A percentile compares a stretch with the other conserved stretches of the same genome.
phyloP scores from a whole-genome alignment of 2,797 vertebrate genomes.

The Arctocebus calabarensis region DNA sequence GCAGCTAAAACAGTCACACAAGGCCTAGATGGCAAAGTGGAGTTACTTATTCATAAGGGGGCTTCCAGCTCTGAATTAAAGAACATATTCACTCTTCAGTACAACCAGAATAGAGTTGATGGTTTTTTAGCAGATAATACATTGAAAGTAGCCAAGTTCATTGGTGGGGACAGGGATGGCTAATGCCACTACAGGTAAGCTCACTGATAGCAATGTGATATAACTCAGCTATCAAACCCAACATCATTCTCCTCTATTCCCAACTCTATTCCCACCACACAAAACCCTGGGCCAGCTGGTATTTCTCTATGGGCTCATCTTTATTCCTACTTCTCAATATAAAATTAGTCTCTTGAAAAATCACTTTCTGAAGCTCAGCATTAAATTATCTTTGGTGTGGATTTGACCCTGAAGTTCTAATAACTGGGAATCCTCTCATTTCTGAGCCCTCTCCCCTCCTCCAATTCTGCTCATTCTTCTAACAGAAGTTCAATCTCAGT shows the following conservation, averaged over 20 bases:
- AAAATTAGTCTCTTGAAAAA: not conserved
- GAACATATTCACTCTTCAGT: not conserved
- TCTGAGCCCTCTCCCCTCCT: not conserved
- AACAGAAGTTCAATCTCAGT: not conserved
- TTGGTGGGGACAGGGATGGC: not conserved
- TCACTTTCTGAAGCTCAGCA: not conserved
- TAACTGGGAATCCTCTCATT: not conserved
- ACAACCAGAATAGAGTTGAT: not conserved
- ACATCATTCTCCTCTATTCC: not conserved
- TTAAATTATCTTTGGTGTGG: not conserved
- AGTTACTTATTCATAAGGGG: constrained; percentile 11
- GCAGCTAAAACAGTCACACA: not conserved
- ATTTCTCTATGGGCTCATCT: constrained; percentile 3
- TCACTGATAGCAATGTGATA: not conserved
- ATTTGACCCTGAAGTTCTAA: not conserved
- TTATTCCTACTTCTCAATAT: not conserved
- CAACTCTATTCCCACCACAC: not conserved
- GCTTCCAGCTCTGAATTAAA: not conserved
- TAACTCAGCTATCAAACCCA: not conserved
- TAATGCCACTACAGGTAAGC: not conserved
- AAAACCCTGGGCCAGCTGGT: not conserved
- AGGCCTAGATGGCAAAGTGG: not conserved
- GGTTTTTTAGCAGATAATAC: not conserved
- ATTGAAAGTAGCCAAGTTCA: not conserved
- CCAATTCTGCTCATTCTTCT: not conserved